Conservation (phyloP, 1,140 invertebrate species). For the Thaumetopoea pityocampa region DNA sequence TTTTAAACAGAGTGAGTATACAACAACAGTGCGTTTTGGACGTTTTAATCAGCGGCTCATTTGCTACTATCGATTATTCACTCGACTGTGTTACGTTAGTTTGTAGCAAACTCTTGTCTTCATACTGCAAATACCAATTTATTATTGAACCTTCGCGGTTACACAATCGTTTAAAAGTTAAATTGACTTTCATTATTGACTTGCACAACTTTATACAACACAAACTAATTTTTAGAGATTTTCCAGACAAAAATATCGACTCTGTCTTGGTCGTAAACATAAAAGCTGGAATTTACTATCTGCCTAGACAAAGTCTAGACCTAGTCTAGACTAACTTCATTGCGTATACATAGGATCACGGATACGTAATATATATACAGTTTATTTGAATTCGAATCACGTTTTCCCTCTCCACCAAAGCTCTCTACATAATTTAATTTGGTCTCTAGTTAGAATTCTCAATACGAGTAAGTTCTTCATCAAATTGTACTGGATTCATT, state of each 20-base stretch:
- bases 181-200: background rate
- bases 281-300: constrained; percentile 10
- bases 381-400: constrained; percentile 10
- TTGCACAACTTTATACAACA: background rate
- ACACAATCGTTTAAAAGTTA: background rate
- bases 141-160: background rate
- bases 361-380: constrained; percentile 11
- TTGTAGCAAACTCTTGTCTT: background rate
- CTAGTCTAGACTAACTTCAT: constrained; percentile 39
- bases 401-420: no score
- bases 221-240: background rate
- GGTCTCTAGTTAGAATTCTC: background rate
- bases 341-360: constrained; percentile 12
- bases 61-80: no score
- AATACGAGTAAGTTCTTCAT: background rate
- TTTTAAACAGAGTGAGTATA: no score
- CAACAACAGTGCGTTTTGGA: no score
- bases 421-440: constrained; percentile 11
- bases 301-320: constrained; percentile 19
- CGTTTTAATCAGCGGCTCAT: no score
- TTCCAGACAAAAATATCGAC: constrained; percentile 14
- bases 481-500: constrained; percentile 3
- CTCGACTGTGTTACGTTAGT: no score
- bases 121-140: background rate
- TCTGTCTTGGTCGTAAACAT: constrained; percentile 10